Conservation (phyloP, 2,113 vertebrate species). For the Synodontis membranacea region DNA sequence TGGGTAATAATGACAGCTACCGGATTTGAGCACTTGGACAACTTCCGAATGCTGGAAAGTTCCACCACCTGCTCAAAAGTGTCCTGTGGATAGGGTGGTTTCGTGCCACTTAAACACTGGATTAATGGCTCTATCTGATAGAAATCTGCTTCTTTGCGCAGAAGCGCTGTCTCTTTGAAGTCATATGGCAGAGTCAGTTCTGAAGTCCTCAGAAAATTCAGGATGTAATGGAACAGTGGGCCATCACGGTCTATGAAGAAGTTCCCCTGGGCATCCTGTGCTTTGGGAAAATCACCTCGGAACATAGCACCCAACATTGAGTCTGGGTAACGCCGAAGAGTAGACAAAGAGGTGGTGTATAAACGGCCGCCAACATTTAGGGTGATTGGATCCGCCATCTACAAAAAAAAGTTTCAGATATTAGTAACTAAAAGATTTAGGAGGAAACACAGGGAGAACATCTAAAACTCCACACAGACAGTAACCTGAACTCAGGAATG, state of each 20-base stretch:
- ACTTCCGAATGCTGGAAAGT: slow-evolving; percentile 93
- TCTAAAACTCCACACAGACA: neutral
- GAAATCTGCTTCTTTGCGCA: slow-evolving; percentile 91
- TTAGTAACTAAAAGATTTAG: neutral
- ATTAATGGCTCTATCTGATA: slow-evolving; percentile 94
- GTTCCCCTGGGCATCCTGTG: slow-evolving; percentile 86
- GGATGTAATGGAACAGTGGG: slow-evolving; percentile 90
- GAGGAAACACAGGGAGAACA: neutral
- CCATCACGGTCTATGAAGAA: slow-evolving; percentile 95
- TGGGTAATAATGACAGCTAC: slow-evolving; percentile 98
- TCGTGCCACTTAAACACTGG: slow-evolving; percentile 92
- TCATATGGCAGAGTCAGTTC: slow-evolving; percentile 89
- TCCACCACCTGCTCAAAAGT: slow-evolving; percentile 97
- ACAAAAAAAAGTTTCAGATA: slow-evolving; percentile 28
- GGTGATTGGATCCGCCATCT: slow-evolving; percentile 92
- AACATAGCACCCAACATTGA: slow-evolving; percentile 97
- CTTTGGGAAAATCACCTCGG: slow-evolving; percentile 91
- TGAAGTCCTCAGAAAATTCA: slow-evolving; percentile 93
- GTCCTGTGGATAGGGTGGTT: slow-evolving; percentile 91
- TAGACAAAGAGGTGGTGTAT: slow-evolving; percentile 92
- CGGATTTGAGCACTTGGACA: slow-evolving; percentile 96
- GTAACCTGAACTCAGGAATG: neutral
- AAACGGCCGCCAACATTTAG: slow-evolving; percentile 91
- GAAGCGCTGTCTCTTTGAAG: slow-evolving; percentile 89
- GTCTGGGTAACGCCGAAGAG: slow-evolving; percentile 89